These are phyloP conservation scores for Peromyscus nudipes DNA, from an alignment of 2,797 vertebrate genomes.

Conservation along the genomic window DNA sequence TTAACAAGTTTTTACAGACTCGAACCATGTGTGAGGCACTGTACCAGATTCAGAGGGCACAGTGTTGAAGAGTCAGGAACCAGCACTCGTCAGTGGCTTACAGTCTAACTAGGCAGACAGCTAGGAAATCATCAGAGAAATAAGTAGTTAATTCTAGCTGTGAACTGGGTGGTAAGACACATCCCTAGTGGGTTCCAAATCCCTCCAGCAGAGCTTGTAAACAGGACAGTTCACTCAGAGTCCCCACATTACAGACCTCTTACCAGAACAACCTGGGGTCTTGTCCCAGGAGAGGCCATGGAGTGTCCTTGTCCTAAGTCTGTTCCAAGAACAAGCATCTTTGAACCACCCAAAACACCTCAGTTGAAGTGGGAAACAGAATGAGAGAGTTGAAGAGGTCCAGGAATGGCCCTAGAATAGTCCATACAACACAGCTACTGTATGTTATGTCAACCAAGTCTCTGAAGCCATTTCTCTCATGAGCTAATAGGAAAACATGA, in stretches of 20 bases:
- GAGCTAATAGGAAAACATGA: slow-evolving; percentile 26
- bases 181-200: neutral
- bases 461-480: neutral
- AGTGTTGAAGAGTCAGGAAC: neutral
- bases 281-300: neutral
- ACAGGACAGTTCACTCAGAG: neutral
- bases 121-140: neutral
- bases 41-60: neutral
- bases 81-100: neutral
- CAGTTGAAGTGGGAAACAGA: neutral
- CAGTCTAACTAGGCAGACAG: neutral
- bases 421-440: neutral
- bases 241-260: neutral
- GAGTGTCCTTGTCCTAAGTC: neutral
- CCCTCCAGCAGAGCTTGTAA: neutral
- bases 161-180: neutral
- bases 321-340: neutral
- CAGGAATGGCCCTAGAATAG: neutral
- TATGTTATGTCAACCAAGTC: neutral
- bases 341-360: neutral
- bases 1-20: neutral
- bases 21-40: neutral
- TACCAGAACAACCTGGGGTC: neutral
- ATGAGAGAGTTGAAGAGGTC: neutral
- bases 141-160: neutral